Evolutionary conservation across 2,113 vertebrate genomes (phyloP).

Genomic region (Ochotona curzoniae): DNA sequence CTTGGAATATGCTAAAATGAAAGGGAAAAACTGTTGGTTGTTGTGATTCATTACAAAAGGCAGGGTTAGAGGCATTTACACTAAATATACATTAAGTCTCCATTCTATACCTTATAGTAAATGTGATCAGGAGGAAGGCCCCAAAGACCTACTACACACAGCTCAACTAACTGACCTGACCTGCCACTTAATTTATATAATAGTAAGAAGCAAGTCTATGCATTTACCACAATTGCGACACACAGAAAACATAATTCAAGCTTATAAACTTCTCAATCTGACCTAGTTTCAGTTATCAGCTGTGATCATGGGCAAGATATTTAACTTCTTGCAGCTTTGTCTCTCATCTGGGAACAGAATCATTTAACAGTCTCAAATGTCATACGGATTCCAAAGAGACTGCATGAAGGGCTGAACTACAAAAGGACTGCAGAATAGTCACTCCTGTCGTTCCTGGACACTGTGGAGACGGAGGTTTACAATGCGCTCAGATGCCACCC

Average conservation of each 20-base stretch:
- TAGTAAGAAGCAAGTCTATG: not conserved
- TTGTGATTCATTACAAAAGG: not conserved
- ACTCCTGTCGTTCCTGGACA: not conserved
- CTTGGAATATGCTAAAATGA: conserved; percentile 93
- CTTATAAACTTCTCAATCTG: not conserved
- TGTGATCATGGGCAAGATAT: not conserved
- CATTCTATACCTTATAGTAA: not conserved
- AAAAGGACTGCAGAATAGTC: not conserved
- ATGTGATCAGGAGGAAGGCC: not conserved
- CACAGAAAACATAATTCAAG: not conserved
- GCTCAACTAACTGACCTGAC: not conserved
- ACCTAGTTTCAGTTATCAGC: not conserved
- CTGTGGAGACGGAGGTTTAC: not conserved
- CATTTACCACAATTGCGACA: not conserved
- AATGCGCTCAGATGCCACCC: not conserved
- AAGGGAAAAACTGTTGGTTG: conserved; percentile 22
- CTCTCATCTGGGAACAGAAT: not conserved
- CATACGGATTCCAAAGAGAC: not conserved
- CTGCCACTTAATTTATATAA: not conserved
- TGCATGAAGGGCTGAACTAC: not conserved
- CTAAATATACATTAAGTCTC: not conserved
- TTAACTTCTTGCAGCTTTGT: not conserved
- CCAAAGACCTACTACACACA: not conserved
- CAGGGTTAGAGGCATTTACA: not conserved
- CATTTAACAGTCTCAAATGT: not conserved